Evolutionary conservation across 2,113 vertebrate genomes (phyloP).

Genomic region (Menura novaehollandiae): DNA sequence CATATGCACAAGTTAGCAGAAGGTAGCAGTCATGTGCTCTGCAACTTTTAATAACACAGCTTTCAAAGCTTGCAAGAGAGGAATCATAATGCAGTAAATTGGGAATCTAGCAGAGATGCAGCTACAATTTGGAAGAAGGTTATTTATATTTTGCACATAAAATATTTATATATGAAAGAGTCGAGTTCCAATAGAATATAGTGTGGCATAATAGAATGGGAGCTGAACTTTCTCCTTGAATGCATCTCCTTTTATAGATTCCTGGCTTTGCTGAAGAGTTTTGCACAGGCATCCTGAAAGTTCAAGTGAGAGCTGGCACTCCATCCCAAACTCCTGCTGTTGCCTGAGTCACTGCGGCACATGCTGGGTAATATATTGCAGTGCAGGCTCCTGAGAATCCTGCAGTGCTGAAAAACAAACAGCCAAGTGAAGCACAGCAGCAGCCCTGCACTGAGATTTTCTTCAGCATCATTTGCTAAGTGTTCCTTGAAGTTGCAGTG

Average conservation of each 20-base stretch:
- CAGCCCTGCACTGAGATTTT: background rate
- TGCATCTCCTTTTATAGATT: background rate
- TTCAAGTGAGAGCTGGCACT: background rate
- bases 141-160: background rate
- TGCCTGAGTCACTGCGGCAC: conserved; percentile 48
- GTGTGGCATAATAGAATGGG: background rate
- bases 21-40: background rate
- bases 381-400: background rate
- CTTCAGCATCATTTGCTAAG: background rate
- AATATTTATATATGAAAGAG: background rate
- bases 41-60: background rate
- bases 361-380: background rate
- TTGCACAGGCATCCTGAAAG: background rate
- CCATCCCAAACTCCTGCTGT: background rate
- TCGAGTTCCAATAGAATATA: background rate
- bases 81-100: background rate
- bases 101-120: background rate
- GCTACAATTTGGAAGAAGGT: background rate
- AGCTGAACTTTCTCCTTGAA: conserved; percentile 6
- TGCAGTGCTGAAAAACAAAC: conserved; percentile 18
- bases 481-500: background rate
- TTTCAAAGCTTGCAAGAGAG: background rate
- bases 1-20: background rate
- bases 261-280: conserved; percentile 15
- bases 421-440: background rate